Base-by-base conservation (phyloP, 2,888 invertebrate species). In the Petrolisthes manimaculis region DNA sequence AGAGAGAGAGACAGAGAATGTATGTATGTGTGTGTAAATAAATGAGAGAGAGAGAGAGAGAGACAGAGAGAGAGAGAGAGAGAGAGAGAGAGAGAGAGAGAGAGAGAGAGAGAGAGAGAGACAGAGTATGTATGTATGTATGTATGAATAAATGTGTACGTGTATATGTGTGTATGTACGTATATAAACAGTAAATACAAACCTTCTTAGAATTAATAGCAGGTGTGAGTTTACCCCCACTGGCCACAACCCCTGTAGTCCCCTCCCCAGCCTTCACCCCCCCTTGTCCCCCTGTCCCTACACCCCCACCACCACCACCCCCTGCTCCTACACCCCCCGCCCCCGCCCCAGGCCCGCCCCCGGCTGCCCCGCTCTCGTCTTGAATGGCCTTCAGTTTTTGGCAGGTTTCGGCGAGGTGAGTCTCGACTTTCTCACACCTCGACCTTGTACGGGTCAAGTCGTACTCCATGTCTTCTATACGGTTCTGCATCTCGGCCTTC, bases 401-500 rank as follows among this genome's bases (percentile, higher is more conserved):
- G 86, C 97, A 96, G 18, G 98, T 97, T 93, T 98, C 98, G 0
- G 97, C 97, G 88, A 98, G 94, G 93, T 97, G 97, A 92, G 97
- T 97, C 93, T 98, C 98, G 24, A 98, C 93, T 93, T 98, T 98
- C 93, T 98, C 97, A 93, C 97, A 97, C 83, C 97, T 95, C 87
- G 90, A 89, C 90, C 92, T 90, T 78, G 92, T 91, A 94, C 97
- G 97, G 92, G 96, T 95, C 80, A 97, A 93, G 92, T 98, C 98
- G 92, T 98, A 99, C 93, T 98, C 98, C 84, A 98, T 93, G 93
- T 99, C 99, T 92, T 99, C 99, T 82, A 98, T 96, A 94, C 98
- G 97, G 93, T 98, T 99, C 93, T 97, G 96, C 84, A 98, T 94
- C 93, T 99, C 99, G 0, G 98, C 99, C 90, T 96, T 97, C 94